Conservation (phyloP, 2,797 vertebrate species). For the Leptatherina wallacei region DNA sequence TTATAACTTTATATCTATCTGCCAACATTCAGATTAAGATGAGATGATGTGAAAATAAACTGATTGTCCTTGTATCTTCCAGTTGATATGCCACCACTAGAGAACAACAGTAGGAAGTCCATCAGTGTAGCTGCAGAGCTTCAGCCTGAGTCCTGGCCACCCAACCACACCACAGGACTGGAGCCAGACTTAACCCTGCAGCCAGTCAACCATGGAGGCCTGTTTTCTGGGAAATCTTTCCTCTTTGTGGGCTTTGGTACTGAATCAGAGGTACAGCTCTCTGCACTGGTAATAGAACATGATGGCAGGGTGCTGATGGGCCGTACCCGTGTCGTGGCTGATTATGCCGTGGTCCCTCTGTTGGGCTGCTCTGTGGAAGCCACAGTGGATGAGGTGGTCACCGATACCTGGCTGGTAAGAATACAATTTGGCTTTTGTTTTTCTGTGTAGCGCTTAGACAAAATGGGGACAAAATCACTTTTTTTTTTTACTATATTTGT, state of each 20-base stretch:
- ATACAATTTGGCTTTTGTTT: neutral
- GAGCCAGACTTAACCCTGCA: slow-evolving; percentile 72
- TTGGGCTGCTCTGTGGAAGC: slow-evolving; percentile 90
- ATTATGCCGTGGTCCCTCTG: slow-evolving; percentile 94
- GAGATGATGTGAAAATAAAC: neutral
- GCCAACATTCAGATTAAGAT: neutral
- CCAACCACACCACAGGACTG: slow-evolving; percentile 38
- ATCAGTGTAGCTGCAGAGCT: slow-evolving; percentile 51
- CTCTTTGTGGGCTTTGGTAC: slow-evolving; percentile 88
- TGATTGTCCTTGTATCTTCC: slow-evolving; percentile 30
- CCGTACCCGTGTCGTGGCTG: slow-evolving; percentile 86
- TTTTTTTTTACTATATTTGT: neutral
- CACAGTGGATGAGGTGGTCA: slow-evolving; percentile 94
- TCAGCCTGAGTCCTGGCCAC: slow-evolving; percentile 57
- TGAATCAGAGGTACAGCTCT: slow-evolving; percentile 87
- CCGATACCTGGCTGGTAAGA: slow-evolving; percentile 97
- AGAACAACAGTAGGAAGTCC: slow-evolving; percentile 47
- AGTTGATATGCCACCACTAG: slow-evolving; percentile 79
- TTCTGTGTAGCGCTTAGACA: neutral
- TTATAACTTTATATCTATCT: neutral
- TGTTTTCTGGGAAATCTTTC: slow-evolving; percentile 89
- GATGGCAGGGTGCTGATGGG: slow-evolving; percentile 84
- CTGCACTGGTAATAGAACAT: slow-evolving; percentile 86
- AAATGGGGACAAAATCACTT: neutral
- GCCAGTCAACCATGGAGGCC: slow-evolving; percentile 81